Percentiles rank a stretch among this genome's conserved stretches.
Conservation (phyloP, 2,113 vertebrate species). For the Piprites chloris region DNA sequence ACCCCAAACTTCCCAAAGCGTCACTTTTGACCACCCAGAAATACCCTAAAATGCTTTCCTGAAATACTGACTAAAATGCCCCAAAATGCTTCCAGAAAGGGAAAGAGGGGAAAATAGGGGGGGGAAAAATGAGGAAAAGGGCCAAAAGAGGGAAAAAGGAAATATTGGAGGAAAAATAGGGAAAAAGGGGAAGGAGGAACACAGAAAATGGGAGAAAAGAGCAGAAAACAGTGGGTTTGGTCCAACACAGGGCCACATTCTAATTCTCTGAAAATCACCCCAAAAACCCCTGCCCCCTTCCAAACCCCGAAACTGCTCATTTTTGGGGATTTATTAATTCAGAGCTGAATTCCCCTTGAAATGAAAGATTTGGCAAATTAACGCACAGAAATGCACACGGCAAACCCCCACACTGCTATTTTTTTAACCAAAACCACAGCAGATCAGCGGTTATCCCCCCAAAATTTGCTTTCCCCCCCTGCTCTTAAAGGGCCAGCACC, state of each 20-base stretch:
- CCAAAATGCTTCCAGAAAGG: neutral
- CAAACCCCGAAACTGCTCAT: rapidly evolving
- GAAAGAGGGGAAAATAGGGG: neutral
- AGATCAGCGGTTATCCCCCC: rapidly evolving
- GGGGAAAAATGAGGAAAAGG: neutral
- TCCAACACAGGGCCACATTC: rapidly evolving
- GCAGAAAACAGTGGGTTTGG: rapidly evolving
- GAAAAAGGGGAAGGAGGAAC: neutral
- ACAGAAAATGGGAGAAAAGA: neutral
- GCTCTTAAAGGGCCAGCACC: neutral
- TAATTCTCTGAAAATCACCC: neutral
- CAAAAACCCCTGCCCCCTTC: neutral
- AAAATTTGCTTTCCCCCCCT: rapidly evolving
- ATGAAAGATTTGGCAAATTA: neutral
- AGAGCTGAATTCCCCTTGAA: neutral
- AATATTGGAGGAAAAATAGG: neutral
- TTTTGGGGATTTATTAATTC: neutral
- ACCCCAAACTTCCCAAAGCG: neutral
- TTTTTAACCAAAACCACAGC: neutral
- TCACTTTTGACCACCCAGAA: neutral
- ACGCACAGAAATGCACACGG: rapidly evolving
- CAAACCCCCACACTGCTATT: neutral
- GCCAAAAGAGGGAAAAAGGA: neutral
- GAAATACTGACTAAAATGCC: neutral
- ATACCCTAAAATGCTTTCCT: neutral